Evolutionary conservation across 2,113 vertebrate species (phyloP), one percentile per base, ranked within the genome.

Genomic region (Psittacus erithacus): DNA sequence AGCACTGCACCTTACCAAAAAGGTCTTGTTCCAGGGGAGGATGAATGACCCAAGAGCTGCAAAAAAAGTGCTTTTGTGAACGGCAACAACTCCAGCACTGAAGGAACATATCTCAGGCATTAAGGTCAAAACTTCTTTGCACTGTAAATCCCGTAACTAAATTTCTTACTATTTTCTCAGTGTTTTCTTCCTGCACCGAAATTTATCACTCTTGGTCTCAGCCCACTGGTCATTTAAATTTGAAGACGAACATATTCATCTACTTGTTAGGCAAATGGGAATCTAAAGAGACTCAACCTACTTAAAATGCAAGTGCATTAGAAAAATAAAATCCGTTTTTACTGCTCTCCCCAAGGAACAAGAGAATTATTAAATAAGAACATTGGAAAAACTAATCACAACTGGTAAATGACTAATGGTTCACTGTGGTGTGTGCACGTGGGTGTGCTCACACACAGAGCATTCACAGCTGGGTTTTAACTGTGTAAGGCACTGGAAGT

Each of bases 281-380:
- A 81, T 46, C 86, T 77, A 77, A 80, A 80, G 67, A 77, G 75
- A 57, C 41, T 74, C 70, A 13, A 73, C 63, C 50, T 63, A 90
- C 46, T 91, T 85, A 65, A 90, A 90, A 95, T 83, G 73, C 85
- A 91, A 92, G 33, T 24, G 43, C 62, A 31, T 89, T 44, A 96
- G 83, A 57, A 94, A 95, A 96, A 92, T 49, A 90, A 88, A 88
- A 88, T 35, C 82, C 35, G 11, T 84, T 88, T 92, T 78, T 70
- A 63, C 10, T 64, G 82, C 65, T 88, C 35, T 86, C 83, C 65
- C 60, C 28, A 62, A 60, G 50, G 57, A 84, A 62, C 6, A 4
- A 47, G 23, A 86, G 68, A 83, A 75, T 64, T 81, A 82, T 83
- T 92, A 93, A 94, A 67, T 55, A 70, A 81, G 60, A 93, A 87